Conservation (phyloP, 2,113 vertebrate species). For the Anarhynchus alexandrinus region DNA sequence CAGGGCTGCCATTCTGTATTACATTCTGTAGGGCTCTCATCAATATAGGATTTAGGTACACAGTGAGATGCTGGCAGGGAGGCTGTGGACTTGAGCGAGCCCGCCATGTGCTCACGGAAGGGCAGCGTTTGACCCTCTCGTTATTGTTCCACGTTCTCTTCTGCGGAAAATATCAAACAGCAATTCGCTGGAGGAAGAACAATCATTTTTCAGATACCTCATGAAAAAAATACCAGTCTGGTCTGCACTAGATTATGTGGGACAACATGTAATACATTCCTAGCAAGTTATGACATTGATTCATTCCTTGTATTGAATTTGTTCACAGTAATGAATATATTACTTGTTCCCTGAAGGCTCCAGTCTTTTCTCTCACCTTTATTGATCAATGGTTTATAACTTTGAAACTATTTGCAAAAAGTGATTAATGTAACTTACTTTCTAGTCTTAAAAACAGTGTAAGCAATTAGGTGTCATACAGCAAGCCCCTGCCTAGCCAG, state of each 20-base stretch:
- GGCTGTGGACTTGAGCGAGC: background rate
- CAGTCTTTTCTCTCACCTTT: constrained; percentile 11
- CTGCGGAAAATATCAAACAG: background rate
- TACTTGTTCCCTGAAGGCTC: background rate
- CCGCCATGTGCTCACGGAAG: background rate
- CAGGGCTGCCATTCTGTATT: background rate
- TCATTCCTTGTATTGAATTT: constrained; percentile 19
- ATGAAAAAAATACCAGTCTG: constrained; percentile 1
- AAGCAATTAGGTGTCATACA: background rate
- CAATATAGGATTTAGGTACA: background rate
- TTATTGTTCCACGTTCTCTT: background rate
- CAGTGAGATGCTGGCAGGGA: background rate
- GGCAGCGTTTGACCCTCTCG: background rate
- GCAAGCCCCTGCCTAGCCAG: background rate
- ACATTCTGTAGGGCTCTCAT: background rate
- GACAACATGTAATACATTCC: background rate
- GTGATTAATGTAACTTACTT: constrained; percentile 20
- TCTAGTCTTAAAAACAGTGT: background rate
- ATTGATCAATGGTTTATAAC: constrained; percentile 47
- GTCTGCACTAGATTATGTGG: background rate
- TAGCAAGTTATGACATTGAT: background rate
- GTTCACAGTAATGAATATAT: constrained; percentile 31
- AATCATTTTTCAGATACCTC: constrained; percentile 10
- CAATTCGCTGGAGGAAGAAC: background rate
- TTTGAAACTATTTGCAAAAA: constrained; percentile 15